Evolutionary conservation across 2,113 vertebrate species (phyloP), one percentile per base, ranked within the genome.

Genomic region (Neodontobutis hainanensis): DNA sequence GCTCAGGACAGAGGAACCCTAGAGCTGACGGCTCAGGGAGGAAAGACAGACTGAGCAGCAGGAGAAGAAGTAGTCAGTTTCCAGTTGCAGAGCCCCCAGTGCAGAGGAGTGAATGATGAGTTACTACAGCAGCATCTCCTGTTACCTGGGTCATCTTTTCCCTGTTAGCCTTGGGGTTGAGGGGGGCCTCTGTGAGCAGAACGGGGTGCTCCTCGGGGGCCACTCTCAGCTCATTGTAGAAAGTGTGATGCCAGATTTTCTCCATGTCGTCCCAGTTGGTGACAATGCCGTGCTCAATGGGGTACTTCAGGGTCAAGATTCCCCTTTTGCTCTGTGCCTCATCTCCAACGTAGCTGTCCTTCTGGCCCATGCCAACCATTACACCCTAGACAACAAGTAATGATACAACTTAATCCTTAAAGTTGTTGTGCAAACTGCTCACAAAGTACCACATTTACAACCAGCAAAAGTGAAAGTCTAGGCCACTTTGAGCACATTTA

Each of bases 211-310:
- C 97, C 87, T 99, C 97, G 0, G 97, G 97, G 89, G 97, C 96
- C 2, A 98, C 97, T 49, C 96, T 91, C 74, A 99, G 94, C 94
- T 99, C 97, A 0, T 99, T 99, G 95, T 99, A 99, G 94, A 99
- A 99, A 81, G 96, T 99, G 89, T 99, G 97, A 75, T 99, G 97
- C 97, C 97, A 99, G 93, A 99, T 99, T 93, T 99, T 99, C 92
- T 99, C 97, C 97, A 99, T 99, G 84, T 99, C 97, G 0, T 99
- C 97, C 97, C 97, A 99, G 95, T 99, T 99, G 73, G 77, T 99
- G 87, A 99, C 96, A 73, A 99, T 98, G 70, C 96, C 97, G 0
- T 99, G 97, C 81, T 99, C 96, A 34, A 99, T 99, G 75, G 97
- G 97, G 83, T 99, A 99, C 66, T 99, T 99, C 75, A 99, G 93